These are phyloP conservation scores for Pseudorhiza aurosa DNA, from an alignment of 30 jellyfish, hydroid and myxozoan genomes.

Conservation along the genomic window DNA sequence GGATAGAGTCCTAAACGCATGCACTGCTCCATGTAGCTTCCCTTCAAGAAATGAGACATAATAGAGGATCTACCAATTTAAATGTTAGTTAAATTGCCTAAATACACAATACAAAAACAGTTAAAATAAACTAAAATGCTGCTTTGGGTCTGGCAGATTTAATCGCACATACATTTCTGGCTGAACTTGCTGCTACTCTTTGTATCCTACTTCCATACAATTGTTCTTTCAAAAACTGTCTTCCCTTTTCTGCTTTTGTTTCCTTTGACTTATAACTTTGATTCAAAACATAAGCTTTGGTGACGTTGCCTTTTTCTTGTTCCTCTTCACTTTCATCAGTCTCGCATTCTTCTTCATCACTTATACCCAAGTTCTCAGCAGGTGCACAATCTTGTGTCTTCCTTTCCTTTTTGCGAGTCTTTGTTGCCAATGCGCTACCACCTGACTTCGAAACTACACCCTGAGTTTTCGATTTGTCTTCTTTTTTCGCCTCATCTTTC, in stretches of 20 bases:
- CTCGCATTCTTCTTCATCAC: no score
- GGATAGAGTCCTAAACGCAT: no score
- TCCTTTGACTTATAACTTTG: background rate
- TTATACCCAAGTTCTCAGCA: background rate
- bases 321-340: conserved; percentile 1
- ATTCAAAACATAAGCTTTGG: conserved; percentile 15
- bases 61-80: no score
- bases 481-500: background rate
- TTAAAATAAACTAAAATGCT: background rate
- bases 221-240: conserved; percentile 63
- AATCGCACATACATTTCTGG: background rate
- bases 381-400: background rate
- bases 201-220: conserved; percentile 69
- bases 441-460: no score
- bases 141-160: conserved; percentile 21
- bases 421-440: no score
- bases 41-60: no score
- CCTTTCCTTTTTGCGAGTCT: background rate
- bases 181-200: conserved; percentile 48
- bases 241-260: conserved; percentile 28
- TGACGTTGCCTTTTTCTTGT: background rate
- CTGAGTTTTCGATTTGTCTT: background rate
- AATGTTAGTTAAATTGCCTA: no score
- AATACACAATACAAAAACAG: no score
- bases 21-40: no score